phyloP scores from a whole-genome alignment of 2,113 vertebrate genomes.

The Gobio gobio region DNA sequence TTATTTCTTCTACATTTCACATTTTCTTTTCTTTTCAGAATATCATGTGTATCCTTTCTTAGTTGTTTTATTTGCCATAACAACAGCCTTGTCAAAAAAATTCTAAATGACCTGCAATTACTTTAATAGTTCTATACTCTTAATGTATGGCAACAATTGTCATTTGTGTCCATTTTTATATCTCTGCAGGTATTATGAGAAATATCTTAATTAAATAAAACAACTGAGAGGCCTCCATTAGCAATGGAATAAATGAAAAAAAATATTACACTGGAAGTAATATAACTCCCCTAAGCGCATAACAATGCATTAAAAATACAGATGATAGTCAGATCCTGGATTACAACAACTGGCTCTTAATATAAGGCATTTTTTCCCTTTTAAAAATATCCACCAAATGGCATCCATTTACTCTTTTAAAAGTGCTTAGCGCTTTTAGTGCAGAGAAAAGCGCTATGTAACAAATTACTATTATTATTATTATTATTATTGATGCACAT shows the following conservation, averaged over 20 bases:
- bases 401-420: neutral
- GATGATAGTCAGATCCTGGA: neutral
- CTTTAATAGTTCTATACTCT: neutral
- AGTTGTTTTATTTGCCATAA: neutral
- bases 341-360: neutral
- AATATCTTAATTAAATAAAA: neutral
- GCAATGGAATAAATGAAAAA: neutral
- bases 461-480: too few species aligned
- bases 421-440: neutral
- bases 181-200: neutral
- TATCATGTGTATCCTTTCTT: too few species aligned
- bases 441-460: too few species aligned
- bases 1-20: too few species aligned
- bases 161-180: neutral
- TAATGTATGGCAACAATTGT: neutral
- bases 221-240: neutral
- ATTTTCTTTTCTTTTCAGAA: too few species aligned
- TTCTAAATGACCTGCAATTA: neutral
- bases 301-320: neutral
- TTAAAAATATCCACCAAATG: too few species aligned
- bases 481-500: too few species aligned
- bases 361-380: neutral
- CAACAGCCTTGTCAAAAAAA: neutral
- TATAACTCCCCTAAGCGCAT: neutral
- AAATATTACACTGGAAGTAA: neutral